Evolutionary conservation across 2,113 vertebrate species (phyloP).

Genomic region (Pica pica): DNA sequence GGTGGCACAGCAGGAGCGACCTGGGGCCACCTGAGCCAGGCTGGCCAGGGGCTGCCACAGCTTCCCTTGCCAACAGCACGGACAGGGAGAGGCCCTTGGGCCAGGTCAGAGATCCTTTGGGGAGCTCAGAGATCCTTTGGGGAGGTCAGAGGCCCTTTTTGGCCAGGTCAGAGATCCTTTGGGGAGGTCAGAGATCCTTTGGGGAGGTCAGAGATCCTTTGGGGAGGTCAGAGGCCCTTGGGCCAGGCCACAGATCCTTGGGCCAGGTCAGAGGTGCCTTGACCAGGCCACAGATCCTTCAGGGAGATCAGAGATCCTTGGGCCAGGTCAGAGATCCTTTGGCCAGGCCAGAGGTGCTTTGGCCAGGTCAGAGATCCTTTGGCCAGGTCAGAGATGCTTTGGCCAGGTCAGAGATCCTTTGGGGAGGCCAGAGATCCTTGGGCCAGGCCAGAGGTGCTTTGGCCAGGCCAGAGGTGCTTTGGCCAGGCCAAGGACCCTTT

Average conservation of each 20-base stretch:
- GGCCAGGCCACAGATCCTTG: not conserved
- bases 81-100: no score
- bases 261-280: no score
- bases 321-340: not conserved
- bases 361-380: not conserved
- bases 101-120: no score
- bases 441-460: not conserved
- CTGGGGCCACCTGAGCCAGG: not conserved
- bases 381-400: no score
- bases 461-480: not conserved
- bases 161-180: not conserved
- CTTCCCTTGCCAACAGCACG: not conserved
- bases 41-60: not conserved
- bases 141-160: fast-evolving
- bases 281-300: not conserved
- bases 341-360: not conserved
- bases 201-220: no score
- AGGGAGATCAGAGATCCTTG: no score
- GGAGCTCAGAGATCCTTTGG: fast-evolving
- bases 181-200: no score
- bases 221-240: no score
- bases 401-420: no score
- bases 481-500: not conserved
- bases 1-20: fast-evolving
- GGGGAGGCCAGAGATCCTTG: not conserved